These are phyloP conservation scores for Sphenodon punctatus DNA, from an alignment of 2,797 vertebrate genomes.

Conservation along the genomic window DNA sequence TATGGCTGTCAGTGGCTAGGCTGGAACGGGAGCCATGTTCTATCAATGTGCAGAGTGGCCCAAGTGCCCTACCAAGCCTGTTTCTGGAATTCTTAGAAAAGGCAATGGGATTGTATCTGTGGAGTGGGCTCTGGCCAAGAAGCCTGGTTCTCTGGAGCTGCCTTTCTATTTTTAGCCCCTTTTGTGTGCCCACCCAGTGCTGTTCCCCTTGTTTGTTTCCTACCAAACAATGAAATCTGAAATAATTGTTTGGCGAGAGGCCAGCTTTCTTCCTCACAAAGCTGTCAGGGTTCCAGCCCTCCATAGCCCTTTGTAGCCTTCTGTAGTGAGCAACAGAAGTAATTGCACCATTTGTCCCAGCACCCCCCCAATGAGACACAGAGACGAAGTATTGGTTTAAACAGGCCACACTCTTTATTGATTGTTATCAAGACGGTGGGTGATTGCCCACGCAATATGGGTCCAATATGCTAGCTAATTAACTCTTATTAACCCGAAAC, in stretches of 20 bases:
- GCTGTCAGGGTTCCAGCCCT: conserved; percentile 53
- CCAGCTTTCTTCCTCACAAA: conserved; percentile 36
- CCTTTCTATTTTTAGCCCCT: conserved; percentile 67
- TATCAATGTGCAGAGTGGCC: background rate
- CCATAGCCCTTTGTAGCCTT: conserved; percentile 34
- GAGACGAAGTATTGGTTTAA: no score
- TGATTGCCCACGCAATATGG: no score
- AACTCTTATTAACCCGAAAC: no score
- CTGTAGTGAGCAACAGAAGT: no score
- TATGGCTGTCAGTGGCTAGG: background rate
- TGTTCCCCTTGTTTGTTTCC: conserved; percentile 73
- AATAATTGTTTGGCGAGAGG: conserved; percentile 70
- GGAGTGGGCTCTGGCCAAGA: conserved; percentile 27
- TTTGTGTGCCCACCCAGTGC: conserved; percentile 69
- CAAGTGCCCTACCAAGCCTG: background rate
- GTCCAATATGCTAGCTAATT: no score
- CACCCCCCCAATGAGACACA: no score
- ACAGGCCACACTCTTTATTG: no score
- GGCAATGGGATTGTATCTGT: conserved; percentile 17
- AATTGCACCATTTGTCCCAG: no score
- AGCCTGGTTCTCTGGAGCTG: conserved; percentile 54
- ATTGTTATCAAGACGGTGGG: no score
- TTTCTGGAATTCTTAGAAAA: background rate
- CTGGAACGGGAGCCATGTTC: background rate
- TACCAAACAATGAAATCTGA: conserved; percentile 72